Evolutionary conservation across 2,888 invertebrate genomes (phyloP).

Genomic region (Rhabditoides inermis): DNA sequence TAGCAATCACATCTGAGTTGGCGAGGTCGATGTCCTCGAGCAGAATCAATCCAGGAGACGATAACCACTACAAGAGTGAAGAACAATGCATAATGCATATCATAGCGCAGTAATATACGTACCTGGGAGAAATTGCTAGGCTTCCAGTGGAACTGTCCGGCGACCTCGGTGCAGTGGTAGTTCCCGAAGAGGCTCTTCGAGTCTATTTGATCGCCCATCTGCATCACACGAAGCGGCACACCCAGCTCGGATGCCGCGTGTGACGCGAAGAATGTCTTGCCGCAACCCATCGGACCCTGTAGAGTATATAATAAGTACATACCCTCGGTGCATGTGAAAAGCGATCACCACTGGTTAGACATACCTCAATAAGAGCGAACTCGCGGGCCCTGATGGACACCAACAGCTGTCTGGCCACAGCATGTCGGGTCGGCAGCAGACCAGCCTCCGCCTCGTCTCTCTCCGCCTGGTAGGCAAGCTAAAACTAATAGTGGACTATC

Average conservation of each 20-base stretch:
- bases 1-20: constrained; percentile 73
- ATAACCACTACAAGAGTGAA: constrained; percentile 22
- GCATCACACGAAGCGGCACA: constrained; percentile 70
- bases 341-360: background rate
- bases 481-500: too few species aligned
- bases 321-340: too few species aligned
- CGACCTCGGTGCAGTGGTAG: constrained; percentile 86
- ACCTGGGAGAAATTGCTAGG: constrained; percentile 57
- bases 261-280: constrained; percentile 83
- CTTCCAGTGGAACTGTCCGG: constrained; percentile 93
- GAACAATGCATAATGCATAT: background rate
- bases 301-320: constrained; percentile 58
- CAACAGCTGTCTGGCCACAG: background rate
- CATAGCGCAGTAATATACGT: too few species aligned
- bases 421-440: constrained; percentile 8
- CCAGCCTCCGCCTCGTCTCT: background rate
- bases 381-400: constrained; percentile 2
- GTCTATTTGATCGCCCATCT: constrained; percentile 92
- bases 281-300: constrained; percentile 82
- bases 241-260: constrained; percentile 73
- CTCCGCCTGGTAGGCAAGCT: too few species aligned
- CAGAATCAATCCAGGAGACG: constrained; percentile 68
- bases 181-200: constrained; percentile 83
- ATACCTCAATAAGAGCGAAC: constrained; percentile 8
- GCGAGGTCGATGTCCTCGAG: constrained; percentile 91